These are phyloP conservation scores for Empis livida DNA, from an alignment of 2,888 invertebrate genomes.

Conservation along the genomic window DNA sequence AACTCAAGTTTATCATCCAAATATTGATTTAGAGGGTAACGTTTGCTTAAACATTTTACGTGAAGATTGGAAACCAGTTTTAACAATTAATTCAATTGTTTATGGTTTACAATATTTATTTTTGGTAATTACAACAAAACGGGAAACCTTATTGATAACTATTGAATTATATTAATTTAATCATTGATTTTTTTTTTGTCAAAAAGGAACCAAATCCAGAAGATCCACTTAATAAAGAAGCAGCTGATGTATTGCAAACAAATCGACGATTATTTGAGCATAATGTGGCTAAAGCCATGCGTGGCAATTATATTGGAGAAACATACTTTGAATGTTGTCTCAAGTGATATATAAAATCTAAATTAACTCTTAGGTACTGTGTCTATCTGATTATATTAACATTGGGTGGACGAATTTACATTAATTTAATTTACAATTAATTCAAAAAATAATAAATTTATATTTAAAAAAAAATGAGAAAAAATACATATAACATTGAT, in stretches of 20 bases:
- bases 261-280: conserved; percentile 90
- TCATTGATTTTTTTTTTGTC: not conserved
- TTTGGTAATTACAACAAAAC: conserved; percentile 44
- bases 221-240: conserved; percentile 96
- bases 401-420: conserved; percentile 31
- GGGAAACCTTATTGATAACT: not conserved
- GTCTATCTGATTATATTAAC: conserved; percentile 29
- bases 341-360: conserved; percentile 57
- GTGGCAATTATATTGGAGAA: conserved; percentile 88
- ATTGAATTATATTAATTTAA: not conserved
- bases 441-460: conserved; percentile 10
- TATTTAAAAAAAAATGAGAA: conserved; percentile 3
- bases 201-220: conserved; percentile 92
- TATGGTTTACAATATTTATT: conserved; percentile 96
- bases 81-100: conserved; percentile 94
- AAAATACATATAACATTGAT: conserved; percentile 1
- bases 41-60: conserved; percentile 94
- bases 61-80: conserved; percentile 98
- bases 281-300: conserved; percentile 91
- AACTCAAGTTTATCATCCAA: conserved; percentile 95
- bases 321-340: conserved; percentile 93
- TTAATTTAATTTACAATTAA: conserved; percentile 29
- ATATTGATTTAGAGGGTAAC: conserved; percentile 95
- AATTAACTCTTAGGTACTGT: conserved; percentile 33
- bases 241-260: conserved; percentile 90